A percentile compares a stretch with the other conserved stretches of the same genome.
phyloP scores from a whole-genome alignment of 1,140 invertebrate genomes.

The Bombus cullumanus region DNA sequence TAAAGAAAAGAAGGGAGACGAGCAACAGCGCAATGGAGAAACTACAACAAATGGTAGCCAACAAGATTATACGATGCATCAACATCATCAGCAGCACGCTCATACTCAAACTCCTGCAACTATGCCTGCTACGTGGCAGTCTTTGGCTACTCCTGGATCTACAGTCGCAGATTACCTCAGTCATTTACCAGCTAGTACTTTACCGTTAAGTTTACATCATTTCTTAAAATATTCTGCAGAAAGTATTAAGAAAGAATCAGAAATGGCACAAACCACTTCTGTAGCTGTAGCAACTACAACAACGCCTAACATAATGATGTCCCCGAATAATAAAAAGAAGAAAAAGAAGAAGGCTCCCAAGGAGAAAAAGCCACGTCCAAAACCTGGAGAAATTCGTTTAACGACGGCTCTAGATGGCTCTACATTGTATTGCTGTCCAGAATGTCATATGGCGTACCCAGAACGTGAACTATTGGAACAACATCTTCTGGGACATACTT shows the following conservation, averaged over 20 bases:
- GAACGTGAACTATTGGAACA: slow-evolving; percentile 91
- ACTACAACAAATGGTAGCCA: slow-evolving; percentile 75
- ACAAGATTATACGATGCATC: slow-evolving; percentile 81
- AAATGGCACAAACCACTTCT: slow-evolving; percentile 84
- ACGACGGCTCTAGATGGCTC: slow-evolving; percentile 92
- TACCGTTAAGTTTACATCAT: slow-evolving; percentile 91
- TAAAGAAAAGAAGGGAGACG: slow-evolving; percentile 79
- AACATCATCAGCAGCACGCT: slow-evolving; percentile 82
- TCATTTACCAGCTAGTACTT: slow-evolving; percentile 87
- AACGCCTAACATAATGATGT: slow-evolving; percentile 82
- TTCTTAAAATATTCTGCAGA: slow-evolving; percentile 92
- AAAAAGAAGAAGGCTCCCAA: slow-evolving; percentile 92
- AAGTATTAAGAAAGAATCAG: slow-evolving; percentile 88
- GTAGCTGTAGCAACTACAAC: slow-evolving; percentile 83
- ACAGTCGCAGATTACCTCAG: slow-evolving; percentile 92
- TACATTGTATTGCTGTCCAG: slow-evolving; percentile 92
- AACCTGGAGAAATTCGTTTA: slow-evolving; percentile 91
- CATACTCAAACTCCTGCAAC: slow-evolving; percentile 82
- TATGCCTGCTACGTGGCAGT: slow-evolving; percentile 87
- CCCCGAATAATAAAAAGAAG: slow-evolving; percentile 88
- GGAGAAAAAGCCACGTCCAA: slow-evolving; percentile 91
- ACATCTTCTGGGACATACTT: slow-evolving; percentile 91
- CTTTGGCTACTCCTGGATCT: slow-evolving; percentile 88
- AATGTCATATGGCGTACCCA: slow-evolving; percentile 93
- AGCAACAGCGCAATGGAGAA: slow-evolving; percentile 75